These are phyloP conservation scores for Rhinogobio ventralis DNA, from an alignment of 2,797 vertebrate species.

Conservation along the genomic window DNA sequence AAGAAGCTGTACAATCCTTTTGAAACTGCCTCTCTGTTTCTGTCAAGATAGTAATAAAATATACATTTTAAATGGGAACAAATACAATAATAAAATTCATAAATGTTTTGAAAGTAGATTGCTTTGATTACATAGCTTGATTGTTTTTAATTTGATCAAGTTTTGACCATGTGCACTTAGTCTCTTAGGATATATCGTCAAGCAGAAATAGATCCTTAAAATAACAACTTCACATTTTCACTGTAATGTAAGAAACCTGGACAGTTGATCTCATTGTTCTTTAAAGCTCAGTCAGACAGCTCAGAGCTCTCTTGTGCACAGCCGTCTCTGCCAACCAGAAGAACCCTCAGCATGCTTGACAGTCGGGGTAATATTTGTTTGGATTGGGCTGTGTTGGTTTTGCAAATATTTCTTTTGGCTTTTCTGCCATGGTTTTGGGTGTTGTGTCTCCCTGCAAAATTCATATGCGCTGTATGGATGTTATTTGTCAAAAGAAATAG, in stretches of 20 bases:
- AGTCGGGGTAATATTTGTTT: conserved; percentile 9
- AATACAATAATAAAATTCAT: background rate
- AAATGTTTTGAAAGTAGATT: conserved; percentile 2
- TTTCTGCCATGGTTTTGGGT: conserved; percentile 17
- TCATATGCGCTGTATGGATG: background rate
- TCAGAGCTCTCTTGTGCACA: background rate
- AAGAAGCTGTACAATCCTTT: background rate
- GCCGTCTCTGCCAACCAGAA: conserved; percentile 2
- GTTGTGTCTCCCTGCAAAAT: conserved; percentile 16
- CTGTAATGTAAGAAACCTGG: conserved; percentile 4
- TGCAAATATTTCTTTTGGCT: conserved; percentile 6
- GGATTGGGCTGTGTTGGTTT: conserved; percentile 6
- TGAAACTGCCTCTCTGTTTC: background rate
- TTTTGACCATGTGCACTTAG: background rate
- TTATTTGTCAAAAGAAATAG: conserved; percentile 13
- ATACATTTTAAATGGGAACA: background rate
- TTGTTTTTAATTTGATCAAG: background rate
- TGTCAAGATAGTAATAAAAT: background rate
- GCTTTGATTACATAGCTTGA: background rate
- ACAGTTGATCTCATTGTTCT: conserved; percentile 12
- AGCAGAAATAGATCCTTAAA: background rate
- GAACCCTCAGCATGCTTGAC: background rate
- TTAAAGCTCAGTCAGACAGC: conserved; percentile 7
- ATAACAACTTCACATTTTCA: background rate
- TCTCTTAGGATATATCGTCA: background rate